phyloP scores from a whole-genome alignment of 2,113 vertebrate species.

The Carassius carassius region DNA sequence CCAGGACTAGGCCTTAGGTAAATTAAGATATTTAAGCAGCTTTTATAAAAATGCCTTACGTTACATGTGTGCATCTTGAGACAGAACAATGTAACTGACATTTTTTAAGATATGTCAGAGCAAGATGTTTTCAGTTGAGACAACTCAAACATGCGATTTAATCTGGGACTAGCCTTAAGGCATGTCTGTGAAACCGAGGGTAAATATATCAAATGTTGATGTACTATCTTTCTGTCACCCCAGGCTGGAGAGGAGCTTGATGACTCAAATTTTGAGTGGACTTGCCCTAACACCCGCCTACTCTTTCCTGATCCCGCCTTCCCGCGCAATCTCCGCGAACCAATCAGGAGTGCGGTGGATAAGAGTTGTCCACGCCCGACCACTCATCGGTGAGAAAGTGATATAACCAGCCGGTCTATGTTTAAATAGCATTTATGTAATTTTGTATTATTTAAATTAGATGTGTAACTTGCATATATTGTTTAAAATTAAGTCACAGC shows the following conservation, averaged over 20 bases:
- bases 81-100: no score
- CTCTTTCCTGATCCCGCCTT: constrained; percentile 95
- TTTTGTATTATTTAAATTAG: not conserved
- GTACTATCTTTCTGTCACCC: not conserved
- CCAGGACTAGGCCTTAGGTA: no score
- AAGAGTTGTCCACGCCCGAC: constrained; percentile 90
- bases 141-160: no score
- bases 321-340: constrained; percentile 91
- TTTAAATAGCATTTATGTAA: not conserved
- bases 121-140: no score
- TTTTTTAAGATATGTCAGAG: no score
- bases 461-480: no score
- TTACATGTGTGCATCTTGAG: no score
- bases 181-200: no score
- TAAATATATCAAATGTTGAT: not conserved
- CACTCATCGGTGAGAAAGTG: constrained; percentile 62
- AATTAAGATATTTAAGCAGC: no score
- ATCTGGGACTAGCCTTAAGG: no score
- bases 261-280: constrained; percentile 97
- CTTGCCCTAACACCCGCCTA: constrained; percentile 95
- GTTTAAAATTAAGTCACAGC: no score
- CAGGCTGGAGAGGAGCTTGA: constrained; percentile 82
- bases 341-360: constrained; percentile 95
- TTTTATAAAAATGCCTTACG: no score
- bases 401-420: not conserved